phyloP scores from a whole-genome alignment of 2,888 invertebrate genomes.

The Leptogaster cylindrica region DNA sequence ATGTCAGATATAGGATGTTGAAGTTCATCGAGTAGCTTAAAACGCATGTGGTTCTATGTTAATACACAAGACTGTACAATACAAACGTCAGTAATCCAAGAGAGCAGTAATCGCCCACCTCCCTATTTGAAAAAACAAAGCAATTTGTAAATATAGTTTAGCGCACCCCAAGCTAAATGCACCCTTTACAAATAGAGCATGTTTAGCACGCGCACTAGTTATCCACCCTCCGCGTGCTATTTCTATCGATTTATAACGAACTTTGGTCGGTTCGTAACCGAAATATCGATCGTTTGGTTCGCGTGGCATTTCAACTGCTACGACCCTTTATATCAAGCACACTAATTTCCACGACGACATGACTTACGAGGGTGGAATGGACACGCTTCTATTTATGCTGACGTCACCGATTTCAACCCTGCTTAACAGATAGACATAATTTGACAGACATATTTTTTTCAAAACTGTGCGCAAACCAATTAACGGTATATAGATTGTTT shows the following conservation, averaged over 20 bases:
- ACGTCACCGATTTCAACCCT: background rate
- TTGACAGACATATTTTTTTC: background rate
- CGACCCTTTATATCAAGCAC: background rate
- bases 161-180: background rate
- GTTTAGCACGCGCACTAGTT: background rate
- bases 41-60: no score
- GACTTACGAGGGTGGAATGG: background rate
- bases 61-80: no score
- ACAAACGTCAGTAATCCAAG: no score
- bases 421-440: background rate
- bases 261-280: background rate
- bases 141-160: background rate
- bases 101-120: no score
- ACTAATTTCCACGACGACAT: background rate
- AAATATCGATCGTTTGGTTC: constrained; percentile 1
- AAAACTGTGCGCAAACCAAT: background rate
- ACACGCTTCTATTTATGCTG: background rate
- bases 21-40: no score
- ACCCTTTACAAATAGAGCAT: background rate
- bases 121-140: no score
- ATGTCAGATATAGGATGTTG: no score
- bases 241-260: background rate
- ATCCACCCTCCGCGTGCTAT: background rate
- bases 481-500: background rate
- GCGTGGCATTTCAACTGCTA: background rate